phyloP scores from a whole-genome alignment of 2,113 vertebrate genomes.

The Peromyscus californicus region DNA sequence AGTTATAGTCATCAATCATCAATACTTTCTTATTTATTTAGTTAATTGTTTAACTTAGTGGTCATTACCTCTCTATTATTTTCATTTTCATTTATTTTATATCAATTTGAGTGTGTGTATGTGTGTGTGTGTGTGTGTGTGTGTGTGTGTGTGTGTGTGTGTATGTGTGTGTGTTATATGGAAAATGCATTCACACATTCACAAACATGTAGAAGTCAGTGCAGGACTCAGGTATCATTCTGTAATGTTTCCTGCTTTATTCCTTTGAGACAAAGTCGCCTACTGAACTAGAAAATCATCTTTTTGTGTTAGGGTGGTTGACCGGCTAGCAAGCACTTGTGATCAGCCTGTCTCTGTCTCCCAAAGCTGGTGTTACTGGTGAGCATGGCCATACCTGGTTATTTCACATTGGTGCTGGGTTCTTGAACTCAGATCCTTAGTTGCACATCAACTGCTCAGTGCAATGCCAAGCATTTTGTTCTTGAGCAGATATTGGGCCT shows the following conservation, averaged over 20 bases:
- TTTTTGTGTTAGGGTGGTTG: not conserved
- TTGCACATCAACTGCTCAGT: not conserved
- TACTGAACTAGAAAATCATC: not conserved
- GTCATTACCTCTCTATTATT: not conserved
- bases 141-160: not conserved
- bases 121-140: not conserved
- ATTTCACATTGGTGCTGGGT: not conserved
- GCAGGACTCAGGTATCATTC: not conserved
- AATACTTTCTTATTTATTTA: not conserved
- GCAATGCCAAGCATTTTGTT: not conserved
- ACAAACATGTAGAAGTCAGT: not conserved
- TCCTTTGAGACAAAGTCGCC: not conserved
- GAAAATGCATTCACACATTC: not conserved
- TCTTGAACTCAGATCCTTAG: no score
- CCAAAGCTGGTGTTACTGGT: no score
- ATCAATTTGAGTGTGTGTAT: not conserved
- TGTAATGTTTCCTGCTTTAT: not conserved
- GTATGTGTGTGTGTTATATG: not conserved
- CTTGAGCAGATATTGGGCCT: not conserved
- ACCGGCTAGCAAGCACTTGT: not conserved
- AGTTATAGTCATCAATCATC: not conserved
- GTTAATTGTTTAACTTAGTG: not conserved
- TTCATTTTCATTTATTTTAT: not conserved
- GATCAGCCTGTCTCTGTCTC: not conserved
- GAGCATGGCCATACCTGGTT: not conserved